phyloP scores from a whole-genome alignment of 2,113 vertebrate genomes.

The Clarias gariepinus region DNA sequence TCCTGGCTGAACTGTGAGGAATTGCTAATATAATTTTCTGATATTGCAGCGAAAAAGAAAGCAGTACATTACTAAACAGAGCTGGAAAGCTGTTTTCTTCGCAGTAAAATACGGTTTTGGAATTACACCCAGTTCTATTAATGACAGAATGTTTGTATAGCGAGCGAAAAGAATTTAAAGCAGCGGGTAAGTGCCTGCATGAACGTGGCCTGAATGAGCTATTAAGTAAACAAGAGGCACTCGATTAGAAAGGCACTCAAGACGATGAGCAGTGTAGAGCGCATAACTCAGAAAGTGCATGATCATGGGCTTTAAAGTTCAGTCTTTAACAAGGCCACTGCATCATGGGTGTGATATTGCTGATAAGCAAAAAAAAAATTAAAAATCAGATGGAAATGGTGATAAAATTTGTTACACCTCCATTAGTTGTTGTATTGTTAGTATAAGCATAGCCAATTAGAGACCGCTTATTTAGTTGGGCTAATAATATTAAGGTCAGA shows the following conservation, averaged over 20 bases:
- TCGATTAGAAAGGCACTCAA: slow-evolving; percentile 5
- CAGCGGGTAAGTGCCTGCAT: not conserved
- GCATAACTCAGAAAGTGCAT: not conserved
- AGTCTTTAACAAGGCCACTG: not conserved
- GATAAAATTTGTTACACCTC: not conserved
- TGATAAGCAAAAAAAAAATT: not conserved
- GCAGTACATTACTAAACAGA: not conserved
- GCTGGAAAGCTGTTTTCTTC: not conserved
- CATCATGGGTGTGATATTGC: not conserved
- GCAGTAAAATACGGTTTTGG: not conserved
- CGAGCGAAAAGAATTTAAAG: not conserved
- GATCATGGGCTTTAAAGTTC: not conserved
- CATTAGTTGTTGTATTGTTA: not conserved
- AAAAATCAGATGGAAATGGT: not conserved
- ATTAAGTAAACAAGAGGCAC: not conserved
- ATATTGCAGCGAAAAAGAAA: slow-evolving; percentile 5
- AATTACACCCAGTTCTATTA: not conserved
- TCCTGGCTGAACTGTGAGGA: not conserved
- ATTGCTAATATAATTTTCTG: slow-evolving; percentile 7
- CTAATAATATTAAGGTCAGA: not conserved
- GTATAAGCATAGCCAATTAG: not conserved
- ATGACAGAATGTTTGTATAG: not conserved
- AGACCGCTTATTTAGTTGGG: not conserved
- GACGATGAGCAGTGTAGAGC: not conserved
- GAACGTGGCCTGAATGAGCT: not conserved